Evolutionary conservation across 2,113 vertebrate species (phyloP), one percentile per base, ranked within the genome.

Genomic region (Serinus canaria): DNA sequence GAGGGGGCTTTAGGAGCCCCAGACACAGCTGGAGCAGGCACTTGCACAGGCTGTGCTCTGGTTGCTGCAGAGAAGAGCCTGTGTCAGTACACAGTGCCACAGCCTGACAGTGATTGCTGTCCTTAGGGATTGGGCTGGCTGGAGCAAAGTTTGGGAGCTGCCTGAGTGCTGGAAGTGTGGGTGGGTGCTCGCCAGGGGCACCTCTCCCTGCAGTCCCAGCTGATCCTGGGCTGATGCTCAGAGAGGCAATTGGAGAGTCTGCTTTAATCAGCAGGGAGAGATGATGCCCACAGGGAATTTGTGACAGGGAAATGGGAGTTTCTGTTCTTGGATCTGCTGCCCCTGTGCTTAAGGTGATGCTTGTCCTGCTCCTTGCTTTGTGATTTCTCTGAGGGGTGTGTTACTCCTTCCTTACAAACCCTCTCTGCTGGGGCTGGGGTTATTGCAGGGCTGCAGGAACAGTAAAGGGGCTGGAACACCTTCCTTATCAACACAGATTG

Each of bases 1-100:
- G 83, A 90, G 46, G 23, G 39, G 91, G 49, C 85, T 83, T 46
- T 66, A 27, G 93, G 96, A 92, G 92, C 85, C 79, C 66, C 59
- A 13, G 56, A 49, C 52, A 5, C 76, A 68, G 89, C 87, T 68
- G 83, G 91, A 95, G 62, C 73, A 37, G 82, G 33, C 39, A 5
- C 39, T 92, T 10, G 31, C 58, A 27, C 56, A 16, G 56, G 19
- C 56, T 23, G 10, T 30, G 31, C 78, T 39, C 58, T 70, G 30
- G 2, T 2, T 39, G 62, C 55, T 4, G 28, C 59, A 39, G 74
- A 30, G 22, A 15, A 4, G 8, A 14, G 35, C 1, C 1, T 33
- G 49, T 41, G 11, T 39, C 9, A 3, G 63, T 10, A 1, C 13
- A 2, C 9, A 2, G 30, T 3, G 6, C 75, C 23, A 0, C 69